Base-by-base conservation (phyloP, 2,113 vertebrate species). In the Sinocyclocheilus rhinocerous region DNA sequence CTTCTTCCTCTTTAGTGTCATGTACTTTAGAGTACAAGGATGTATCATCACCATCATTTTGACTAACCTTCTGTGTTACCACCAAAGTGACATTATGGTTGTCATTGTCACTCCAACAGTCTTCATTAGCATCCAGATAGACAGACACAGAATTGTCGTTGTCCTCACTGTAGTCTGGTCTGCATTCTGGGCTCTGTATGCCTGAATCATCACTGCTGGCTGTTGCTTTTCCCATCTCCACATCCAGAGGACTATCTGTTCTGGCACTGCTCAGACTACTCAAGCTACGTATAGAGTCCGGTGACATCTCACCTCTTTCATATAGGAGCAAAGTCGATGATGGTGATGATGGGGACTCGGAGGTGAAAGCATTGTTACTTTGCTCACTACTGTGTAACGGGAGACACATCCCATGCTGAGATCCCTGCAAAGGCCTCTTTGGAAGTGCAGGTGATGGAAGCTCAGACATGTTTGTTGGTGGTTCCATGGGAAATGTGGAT, bases 61-160 rank as follows among this genome's bases (percentile, higher is more conserved):
- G 84, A 18, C 24, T 42, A 48, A 16, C 4, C 39, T 85, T 67
- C 12, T 29, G 65, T 39, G 55, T 57, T 48, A 88, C 42, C 61
- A 88, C 81, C 2, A 90, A 75, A 1, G 89, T 89, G 26, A 87
- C 77, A 39, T 92, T 88, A 72, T 89, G 67, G 10, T 91, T 85
- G 36, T 91, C 91, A 77, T 86, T 78, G 52, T 90, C 88, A 18
- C 81, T 85, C 9, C 29, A 69, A 83, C 88, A 84, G 0, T 84
- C 83, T 7, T 90, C 81, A 75, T 59, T 84, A 61, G 94, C 93
- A 4, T 95, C 94, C 77, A 95, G 81, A 85, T 95, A 95, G 52
- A 95, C 79, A 0, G 93, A 94, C 26, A 88, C 76, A 0, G 94
- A 95, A 89, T 91, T 92, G 36, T 94, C 93, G 0, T 91, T 93